Evolutionary conservation across 2,888 invertebrate genomes (phyloP).

Genomic region (Leptopterna dolabrata): DNA sequence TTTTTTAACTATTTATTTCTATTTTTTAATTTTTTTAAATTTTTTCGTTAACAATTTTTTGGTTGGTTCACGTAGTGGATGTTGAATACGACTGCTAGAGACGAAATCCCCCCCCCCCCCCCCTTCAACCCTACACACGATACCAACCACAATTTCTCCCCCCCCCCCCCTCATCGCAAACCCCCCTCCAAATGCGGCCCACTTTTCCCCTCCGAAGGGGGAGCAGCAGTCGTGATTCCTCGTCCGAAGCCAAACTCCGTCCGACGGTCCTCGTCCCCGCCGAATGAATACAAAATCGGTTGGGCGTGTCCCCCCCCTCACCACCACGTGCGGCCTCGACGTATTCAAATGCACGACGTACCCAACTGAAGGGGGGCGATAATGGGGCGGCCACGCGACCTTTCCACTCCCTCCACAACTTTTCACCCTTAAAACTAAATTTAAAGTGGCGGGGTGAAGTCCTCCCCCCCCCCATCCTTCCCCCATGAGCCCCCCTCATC

Average conservation of each 20-base stretch:
- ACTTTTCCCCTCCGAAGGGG: background rate
- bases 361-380: slow-evolving; percentile 34
- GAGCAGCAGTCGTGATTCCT: slow-evolving; percentile 33
- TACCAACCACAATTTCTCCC: background rate
- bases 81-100: no score
- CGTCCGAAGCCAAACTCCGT: background rate
- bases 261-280: slow-evolving; percentile 23
- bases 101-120: no score
- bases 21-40: no score
- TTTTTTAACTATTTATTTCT: no score
- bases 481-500: slow-evolving; percentile 6
- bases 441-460: slow-evolving; percentile 60
- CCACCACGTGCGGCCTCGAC: slow-evolving; percentile 58
- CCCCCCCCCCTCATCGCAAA: background rate
- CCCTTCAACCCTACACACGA: no score
- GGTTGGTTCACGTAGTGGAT: no score
- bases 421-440: slow-evolving; percentile 62
- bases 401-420: slow-evolving; percentile 53
- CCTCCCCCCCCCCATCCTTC: background rate
- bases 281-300: slow-evolving; percentile 54
- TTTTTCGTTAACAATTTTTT: no score
- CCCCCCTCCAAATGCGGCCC: background rate
- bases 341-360: slow-evolving; percentile 57
- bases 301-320: slow-evolving; percentile 52
- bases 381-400: slow-evolving; percentile 55